A percentile compares a stretch with the other conserved stretches of the same genome.
These are phyloP conservation scores for Glaucidium brasilianum DNA, from an alignment of 2,113 vertebrate genomes.

Conservation along the genomic window DNA sequence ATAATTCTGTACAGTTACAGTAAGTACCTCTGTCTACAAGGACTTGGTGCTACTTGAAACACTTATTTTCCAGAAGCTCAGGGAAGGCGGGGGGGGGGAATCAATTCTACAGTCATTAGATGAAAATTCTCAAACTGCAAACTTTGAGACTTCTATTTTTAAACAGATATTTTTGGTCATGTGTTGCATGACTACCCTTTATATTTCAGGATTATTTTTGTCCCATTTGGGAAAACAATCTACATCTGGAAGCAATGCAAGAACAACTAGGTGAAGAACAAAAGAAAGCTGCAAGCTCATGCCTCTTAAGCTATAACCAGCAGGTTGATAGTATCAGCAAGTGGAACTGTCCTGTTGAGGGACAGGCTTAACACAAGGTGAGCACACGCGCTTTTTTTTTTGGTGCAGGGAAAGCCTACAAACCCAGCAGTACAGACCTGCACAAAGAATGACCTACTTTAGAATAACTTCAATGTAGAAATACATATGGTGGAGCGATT, in stretches of 20 bases:
- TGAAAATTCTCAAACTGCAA: constrained; percentile 4
- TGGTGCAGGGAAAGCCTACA: not conserved
- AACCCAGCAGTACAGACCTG: not conserved
- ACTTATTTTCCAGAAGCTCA: not conserved
- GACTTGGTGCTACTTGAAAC: not conserved
- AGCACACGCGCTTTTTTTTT: accelerated
- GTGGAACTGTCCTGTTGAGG: not conserved
- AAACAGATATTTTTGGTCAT: not conserved
- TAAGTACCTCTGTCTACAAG: not conserved
- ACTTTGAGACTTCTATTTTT: constrained; percentile 20
- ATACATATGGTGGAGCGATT: not conserved
- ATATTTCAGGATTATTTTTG: constrained; percentile 9
- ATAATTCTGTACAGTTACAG: not conserved
- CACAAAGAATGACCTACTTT: not conserved
- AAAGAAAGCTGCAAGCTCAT: not conserved
- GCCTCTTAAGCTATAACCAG: not conserved
- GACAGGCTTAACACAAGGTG: not conserved
- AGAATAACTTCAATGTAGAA: not conserved
- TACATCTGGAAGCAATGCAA: not conserved
- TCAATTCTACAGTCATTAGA: constrained; percentile 7
- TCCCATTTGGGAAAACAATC: not conserved
- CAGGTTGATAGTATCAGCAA: not conserved
- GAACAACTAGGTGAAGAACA: not conserved
- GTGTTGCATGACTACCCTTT: not conserved
- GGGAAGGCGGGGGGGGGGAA: not conserved